Evolutionary conservation across 2,113 vertebrate species (phyloP).

Genomic region (Boleophthalmus pectinirostris): DNA sequence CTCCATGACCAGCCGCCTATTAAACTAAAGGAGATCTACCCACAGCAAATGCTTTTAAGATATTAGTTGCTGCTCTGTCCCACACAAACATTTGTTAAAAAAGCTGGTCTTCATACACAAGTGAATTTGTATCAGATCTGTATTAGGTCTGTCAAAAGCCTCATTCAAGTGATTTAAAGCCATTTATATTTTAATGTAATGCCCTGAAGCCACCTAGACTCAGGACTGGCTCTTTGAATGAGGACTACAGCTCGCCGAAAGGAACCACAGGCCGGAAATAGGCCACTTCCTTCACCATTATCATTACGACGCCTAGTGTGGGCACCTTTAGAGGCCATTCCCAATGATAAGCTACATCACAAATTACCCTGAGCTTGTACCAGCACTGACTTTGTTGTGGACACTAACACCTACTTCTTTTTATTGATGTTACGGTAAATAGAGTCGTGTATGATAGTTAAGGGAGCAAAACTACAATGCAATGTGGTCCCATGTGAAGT

Average conservation of each 20-base stretch:
- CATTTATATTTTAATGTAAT: conserved; percentile 37
- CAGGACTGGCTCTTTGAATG: conserved; percentile 26
- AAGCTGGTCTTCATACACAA: conserved; percentile 10
- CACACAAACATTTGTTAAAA: conserved; percentile 31
- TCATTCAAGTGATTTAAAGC: conserved; percentile 36
- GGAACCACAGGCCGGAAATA: conserved; percentile 45
- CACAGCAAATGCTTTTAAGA: conserved; percentile 14
- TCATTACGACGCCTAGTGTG: conserved; percentile 35
- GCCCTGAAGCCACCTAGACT: conserved; percentile 37
- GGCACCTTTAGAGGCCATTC: conserved; percentile 20
- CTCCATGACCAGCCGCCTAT: conserved; percentile 22
- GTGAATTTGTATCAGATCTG: conserved; percentile 42
- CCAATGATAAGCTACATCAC: conserved; percentile 28
- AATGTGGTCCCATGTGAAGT: background rate
- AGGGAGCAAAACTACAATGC: background rate
- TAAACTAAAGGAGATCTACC: conserved; percentile 30
- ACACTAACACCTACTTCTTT: conserved; percentile 5
- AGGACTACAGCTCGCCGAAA: conserved; percentile 35
- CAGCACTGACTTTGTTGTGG: conserved; percentile 11
- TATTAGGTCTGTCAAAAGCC: conserved; percentile 35
- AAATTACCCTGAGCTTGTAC: conserved; percentile 22
- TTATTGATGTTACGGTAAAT: conserved; percentile 21
- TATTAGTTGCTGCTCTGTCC: conserved; percentile 14
- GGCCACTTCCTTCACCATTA: conserved; percentile 49
- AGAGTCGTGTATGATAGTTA: conserved; percentile 7